Conservation (phyloP, 2,797 vertebrate genomes). For the Steatocranus sp. region DNA sequence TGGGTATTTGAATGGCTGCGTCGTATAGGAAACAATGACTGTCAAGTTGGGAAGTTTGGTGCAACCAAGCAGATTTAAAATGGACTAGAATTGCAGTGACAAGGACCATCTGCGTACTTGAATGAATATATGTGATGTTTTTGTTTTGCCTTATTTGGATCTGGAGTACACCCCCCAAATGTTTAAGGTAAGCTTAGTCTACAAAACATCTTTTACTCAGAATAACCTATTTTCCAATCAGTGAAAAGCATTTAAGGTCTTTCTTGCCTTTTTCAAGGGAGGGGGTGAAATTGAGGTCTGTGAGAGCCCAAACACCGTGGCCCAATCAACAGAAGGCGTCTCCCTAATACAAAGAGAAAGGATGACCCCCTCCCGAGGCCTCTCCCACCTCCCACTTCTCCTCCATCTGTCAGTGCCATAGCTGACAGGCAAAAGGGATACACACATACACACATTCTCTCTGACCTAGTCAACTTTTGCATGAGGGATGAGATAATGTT, state of each 20-base stretch:
- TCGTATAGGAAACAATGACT: not conserved
- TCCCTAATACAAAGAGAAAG: constrained; percentile 65
- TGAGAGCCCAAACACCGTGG: constrained; percentile 46
- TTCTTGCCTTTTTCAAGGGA: not conserved
- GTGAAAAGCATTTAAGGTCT: not conserved
- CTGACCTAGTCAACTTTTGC: constrained; percentile 28
- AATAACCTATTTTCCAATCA: not conserved
- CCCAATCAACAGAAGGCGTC: constrained; percentile 68
- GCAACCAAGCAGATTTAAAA: not conserved
- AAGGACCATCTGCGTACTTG: not conserved
- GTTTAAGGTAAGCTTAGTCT: not conserved
- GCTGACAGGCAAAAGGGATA: constrained; percentile 59
- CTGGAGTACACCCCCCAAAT: not conserved
- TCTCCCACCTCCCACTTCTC: constrained; percentile 63
- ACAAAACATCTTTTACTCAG: not conserved
- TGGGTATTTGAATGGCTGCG: not conserved
- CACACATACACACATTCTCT: constrained; percentile 3
- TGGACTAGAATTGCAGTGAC: not conserved
- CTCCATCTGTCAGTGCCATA: constrained; percentile 78
- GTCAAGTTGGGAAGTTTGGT: not conserved
- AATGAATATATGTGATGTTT: not conserved
- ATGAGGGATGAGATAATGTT: constrained; percentile 18
- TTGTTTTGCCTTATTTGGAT: not conserved
- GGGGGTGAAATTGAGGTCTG: not conserved
- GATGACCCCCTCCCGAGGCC: constrained; percentile 45